Evolutionary conservation across 2,113 vertebrate genomes (phyloP), one percentile per base, ranked within the genome.

Genomic region (Mustela nigripes): DNA sequence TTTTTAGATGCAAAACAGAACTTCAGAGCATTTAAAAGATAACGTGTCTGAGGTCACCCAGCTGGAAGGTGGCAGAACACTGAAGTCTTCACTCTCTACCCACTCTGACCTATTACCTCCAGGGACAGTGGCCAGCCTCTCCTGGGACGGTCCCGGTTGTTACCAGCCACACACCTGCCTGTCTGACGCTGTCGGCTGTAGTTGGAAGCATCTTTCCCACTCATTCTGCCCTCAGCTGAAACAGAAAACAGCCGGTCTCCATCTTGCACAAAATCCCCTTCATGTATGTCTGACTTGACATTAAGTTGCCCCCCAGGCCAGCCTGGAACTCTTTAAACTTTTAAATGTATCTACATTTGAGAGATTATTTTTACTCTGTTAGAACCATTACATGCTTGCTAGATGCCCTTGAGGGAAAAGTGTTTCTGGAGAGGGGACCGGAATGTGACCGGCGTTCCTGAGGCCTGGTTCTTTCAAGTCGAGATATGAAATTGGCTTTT

Each of bases 361-460:
- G 63, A 82, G 91, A 62, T 42, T 18, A 9, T 87, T 91, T 96
- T 91, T 84, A 26, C 82, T 86, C 19, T 16, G 5, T 63, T 63
- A 81, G 42, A 79, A 26, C 53, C 16, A 21, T 36, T 48, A 26
- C 18, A 3, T 24, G 24, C 28, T 71, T 39, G 69, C 82, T 48
- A 31, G 50, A 42, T 84, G 69, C 91, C 84, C 91, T 80, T 22
- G 62, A 87, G 92, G 69, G n/a, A 88, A 94, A 73, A 81, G n/a
- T 3, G 5, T 21, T 81, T 89, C 65, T 48, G 73, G 39, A 81
- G 94, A 39, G 36, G 60, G 62, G 22, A 24, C 60, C 33, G 1
- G 79, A 12, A 73, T 28, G 60, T 48, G 83, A 71, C 74, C 22
- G 3, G 24, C 0, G 0, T 42, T 78, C 42, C 62, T 9, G 79